Evolutionary conservation across 2,888 invertebrate species (phyloP).

Genomic region (Eupithecia tripunctaria): DNA sequence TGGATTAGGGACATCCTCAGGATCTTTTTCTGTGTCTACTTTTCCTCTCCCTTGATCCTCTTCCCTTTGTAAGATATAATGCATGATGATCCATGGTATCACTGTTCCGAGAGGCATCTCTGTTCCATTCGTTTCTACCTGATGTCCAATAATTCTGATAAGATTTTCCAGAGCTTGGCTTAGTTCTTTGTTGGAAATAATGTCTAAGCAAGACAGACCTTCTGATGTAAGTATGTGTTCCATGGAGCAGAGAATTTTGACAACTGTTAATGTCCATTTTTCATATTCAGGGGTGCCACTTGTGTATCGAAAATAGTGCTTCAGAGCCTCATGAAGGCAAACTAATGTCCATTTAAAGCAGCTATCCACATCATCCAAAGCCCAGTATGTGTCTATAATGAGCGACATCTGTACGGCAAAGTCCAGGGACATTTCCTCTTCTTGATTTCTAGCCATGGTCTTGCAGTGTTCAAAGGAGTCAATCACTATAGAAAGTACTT

Average conservation of each 20-base stretch:
- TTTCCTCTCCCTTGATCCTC: slow-evolving; percentile 87
- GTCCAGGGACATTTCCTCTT: slow-evolving; percentile 79
- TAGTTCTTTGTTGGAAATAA: slow-evolving; percentile 84
- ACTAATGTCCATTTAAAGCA: slow-evolving; percentile 92
- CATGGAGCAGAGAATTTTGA: slow-evolving; percentile 76
- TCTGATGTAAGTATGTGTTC: slow-evolving; percentile 76
- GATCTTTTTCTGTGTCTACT: slow-evolving; percentile 70
- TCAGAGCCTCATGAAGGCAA: slow-evolving; percentile 89
- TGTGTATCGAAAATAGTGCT: slow-evolving; percentile 84
- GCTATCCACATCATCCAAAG: slow-evolving; percentile 84
- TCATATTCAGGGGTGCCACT: slow-evolving; percentile 75
- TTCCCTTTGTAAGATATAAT: slow-evolving; percentile 90
- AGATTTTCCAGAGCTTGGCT: slow-evolving; percentile 89
- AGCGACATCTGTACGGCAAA: slow-evolving; percentile 85
- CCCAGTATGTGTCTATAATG: slow-evolving; percentile 87
- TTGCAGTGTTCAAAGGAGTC: slow-evolving; percentile 87
- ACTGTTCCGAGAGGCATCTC: slow-evolving; percentile 89
- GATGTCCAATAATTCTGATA: slow-evolving; percentile 90
- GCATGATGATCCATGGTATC: slow-evolving; percentile 92
- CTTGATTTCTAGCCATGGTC: slow-evolving; percentile 69
- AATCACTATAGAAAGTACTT: slow-evolving; percentile 87
- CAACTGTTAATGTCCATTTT: slow-evolving; percentile 75
- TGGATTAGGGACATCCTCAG: slow-evolving; percentile 88
- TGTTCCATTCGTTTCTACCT: slow-evolving; percentile 88
- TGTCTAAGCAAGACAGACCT: slow-evolving; percentile 78